Conservation (phyloP, 2,888 invertebrate genomes). For the Epinotia demarniana region DNA sequence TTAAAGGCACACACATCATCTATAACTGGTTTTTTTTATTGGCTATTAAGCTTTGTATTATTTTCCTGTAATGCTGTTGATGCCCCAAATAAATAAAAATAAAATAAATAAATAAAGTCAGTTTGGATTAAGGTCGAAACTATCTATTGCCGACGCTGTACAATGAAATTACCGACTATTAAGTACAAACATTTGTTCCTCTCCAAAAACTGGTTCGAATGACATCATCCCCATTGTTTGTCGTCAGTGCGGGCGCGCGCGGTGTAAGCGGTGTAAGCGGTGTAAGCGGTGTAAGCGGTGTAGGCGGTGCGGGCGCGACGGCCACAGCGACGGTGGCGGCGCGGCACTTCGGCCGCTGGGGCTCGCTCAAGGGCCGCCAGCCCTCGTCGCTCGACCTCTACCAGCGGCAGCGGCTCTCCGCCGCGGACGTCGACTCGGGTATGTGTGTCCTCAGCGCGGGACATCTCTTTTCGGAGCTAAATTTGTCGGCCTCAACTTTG, state of each 20-base stretch:
- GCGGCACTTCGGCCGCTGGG: constrained; percentile 90
- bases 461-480: too few species aligned
- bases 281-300: too few species aligned
- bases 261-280: constrained; percentile 76
- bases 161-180: too few species aligned
- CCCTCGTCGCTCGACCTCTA: constrained; percentile 85
- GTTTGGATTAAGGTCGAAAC: too few species aligned
- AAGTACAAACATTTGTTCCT: too few species aligned
- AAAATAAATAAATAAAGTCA: too few species aligned
- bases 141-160: too few species aligned
- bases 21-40: too few species aligned
- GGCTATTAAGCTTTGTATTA: too few species aligned
- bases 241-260: constrained; percentile 71
- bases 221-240: constrained; percentile 4
- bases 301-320: constrained; percentile 82
- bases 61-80: too few species aligned
- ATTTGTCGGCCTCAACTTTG: neutral
- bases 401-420: constrained; percentile 72
- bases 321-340: constrained; percentile 82
- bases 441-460: constrained; percentile 11
- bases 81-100: too few species aligned
- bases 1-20: too few species aligned
- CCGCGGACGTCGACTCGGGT: constrained; percentile 77
- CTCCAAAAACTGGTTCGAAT: neutral
- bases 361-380: constrained; percentile 90